Percentiles rank a stretch among this genome's conserved stretches.
These are phyloP conservation scores for Clytia hemisphaerica DNA, from an alignment of 30 jellyfish, hydroid and myxozoan genomes.

Conservation along the genomic window DNA sequence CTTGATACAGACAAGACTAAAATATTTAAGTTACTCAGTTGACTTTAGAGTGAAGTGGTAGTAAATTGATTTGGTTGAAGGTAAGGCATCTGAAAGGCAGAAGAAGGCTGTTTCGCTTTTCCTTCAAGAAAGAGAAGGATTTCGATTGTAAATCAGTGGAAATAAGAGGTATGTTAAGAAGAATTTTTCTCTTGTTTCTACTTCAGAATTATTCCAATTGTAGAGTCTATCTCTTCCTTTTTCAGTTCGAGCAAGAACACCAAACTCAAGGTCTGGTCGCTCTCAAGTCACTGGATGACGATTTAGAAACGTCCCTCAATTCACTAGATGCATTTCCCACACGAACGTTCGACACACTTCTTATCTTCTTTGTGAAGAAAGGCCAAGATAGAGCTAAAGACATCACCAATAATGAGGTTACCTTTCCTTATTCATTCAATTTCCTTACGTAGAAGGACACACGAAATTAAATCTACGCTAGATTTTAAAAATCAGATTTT, in stretches of 20 bases:
- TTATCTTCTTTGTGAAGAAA: conserved; percentile 60
- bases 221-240: neutral
- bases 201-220: neutral
- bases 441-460: neutral
- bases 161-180: no score
- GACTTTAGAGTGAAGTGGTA: no score
- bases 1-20: no score
- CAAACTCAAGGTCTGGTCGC: conserved; percentile 42
- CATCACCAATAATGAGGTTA: conserved; percentile 57
- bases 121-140: neutral
- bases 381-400: conserved; percentile 68
- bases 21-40: no score
- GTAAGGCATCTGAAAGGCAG: no score
- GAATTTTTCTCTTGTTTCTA: no score
- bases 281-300: conserved; percentile 29
- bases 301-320: conserved; percentile 31
- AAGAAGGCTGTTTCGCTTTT: neutral
- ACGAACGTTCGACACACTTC: conserved; percentile 76
- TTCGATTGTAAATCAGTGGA: no score
- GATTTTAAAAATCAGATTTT: no score
- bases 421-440: neutral
- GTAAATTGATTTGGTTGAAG: no score
- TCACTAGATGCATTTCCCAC: conserved; percentile 55
- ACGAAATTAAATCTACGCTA: no score
- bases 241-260: conserved; percentile 24